Evolutionary conservation across 1,140 invertebrate genomes (phyloP), one percentile per base, ranked within the genome.

Genomic region (Drosophila ironensis): DNA sequence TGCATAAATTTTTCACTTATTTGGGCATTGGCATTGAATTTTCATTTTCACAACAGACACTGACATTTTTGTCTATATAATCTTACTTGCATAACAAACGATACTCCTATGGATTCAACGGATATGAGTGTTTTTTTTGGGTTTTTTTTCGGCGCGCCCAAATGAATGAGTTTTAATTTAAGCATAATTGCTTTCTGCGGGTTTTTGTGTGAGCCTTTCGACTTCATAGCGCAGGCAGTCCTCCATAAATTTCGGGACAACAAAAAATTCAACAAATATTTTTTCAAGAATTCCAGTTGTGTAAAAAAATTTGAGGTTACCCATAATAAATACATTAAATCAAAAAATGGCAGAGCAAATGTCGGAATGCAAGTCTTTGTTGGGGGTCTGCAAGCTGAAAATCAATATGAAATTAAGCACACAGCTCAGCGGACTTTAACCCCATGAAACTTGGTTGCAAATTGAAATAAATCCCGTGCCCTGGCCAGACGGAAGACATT

Each of bases 151-250:
- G 9, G 11, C 54, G 11, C 22, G 30, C 41, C 72, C 66, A 86
- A 86, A 86, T 75, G 78, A 84, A 84, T 84, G 80, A 86, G 80
- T 86, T 86, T 86, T 80, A 86, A 86, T 86, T 86, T 80, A 80
- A 86, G 80, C 81, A 86, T 86, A 86, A 86, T 86, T 86, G 80
- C 80, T 84, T 86, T 86, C 73, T 51, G 74, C 56, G 66, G 81
- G 37, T 40, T 74, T 68, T 74, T 72, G 46, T 46, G 44, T 51
- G 42, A 14, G 14, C 40, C 25, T 33, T 37, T 7, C 30, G 20
- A 59, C 51, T 69, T 52, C 46, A 56, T 35, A 22, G 24, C 37
- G 27, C 4, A 24, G 37, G 27, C 22, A 16, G 41, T 8, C 20
- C 11, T 1, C 38, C 27, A 35, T 11, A 8, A 59, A 53, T 53